A percentile compares a stretch with the other conserved stretches of the same genome.
Evolutionary conservation across 2,113 vertebrate genomes (phyloP).

Genomic region (Xiphophorus hellerii): DNA sequence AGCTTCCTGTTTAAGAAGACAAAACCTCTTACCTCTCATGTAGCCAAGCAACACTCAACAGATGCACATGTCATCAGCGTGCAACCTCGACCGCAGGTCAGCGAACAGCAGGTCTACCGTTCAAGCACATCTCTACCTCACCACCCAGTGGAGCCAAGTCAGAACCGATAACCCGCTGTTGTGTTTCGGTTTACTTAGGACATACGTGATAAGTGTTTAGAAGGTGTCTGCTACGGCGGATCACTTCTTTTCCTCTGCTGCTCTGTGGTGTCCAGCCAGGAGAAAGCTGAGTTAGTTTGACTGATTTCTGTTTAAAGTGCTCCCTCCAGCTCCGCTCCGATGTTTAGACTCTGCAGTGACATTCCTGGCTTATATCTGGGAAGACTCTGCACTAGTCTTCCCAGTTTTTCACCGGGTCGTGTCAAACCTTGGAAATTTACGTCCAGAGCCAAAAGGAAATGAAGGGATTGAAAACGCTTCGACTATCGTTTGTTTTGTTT

Average conservation of each 20-base stretch:
- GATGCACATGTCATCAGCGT: slow-evolving; percentile 35
- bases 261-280: slow-evolving; percentile 2
- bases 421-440: slow-evolving; percentile 42
- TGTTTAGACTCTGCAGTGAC: slow-evolving; percentile 65
- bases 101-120: slow-evolving; percentile 24
- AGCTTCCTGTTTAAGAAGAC: slow-evolving; percentile 45
- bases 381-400: slow-evolving; percentile 35
- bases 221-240: slow-evolving; percentile 14
- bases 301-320: slow-evolving; percentile 64
- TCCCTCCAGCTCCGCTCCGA: slow-evolving; percentile 36
- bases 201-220: slow-evolving; percentile 16
- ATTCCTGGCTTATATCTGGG: slow-evolving; percentile 57
- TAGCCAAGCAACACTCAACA: slow-evolving; percentile 31
- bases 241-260: slow-evolving; percentile 20
- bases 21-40: slow-evolving; percentile 58
- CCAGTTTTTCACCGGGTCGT: slow-evolving; percentile 40
- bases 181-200: not conserved
- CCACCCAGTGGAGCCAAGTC: slow-evolving; percentile 51
- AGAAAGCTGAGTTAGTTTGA: slow-evolving; percentile 32
- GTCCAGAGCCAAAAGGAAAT: slow-evolving; percentile 23
- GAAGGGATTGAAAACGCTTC: slow-evolving; percentile 6
- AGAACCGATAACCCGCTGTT: slow-evolving; percentile 5
- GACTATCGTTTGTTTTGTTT: slow-evolving; percentile 10
- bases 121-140: slow-evolving; percentile 70
- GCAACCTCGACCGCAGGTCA: slow-evolving; percentile 23